Percentiles rank a stretch among this genome's conserved stretches.
phyloP scores from a whole-genome alignment of 1,140 invertebrate species.

The Ceratosolen fusciceps region DNA sequence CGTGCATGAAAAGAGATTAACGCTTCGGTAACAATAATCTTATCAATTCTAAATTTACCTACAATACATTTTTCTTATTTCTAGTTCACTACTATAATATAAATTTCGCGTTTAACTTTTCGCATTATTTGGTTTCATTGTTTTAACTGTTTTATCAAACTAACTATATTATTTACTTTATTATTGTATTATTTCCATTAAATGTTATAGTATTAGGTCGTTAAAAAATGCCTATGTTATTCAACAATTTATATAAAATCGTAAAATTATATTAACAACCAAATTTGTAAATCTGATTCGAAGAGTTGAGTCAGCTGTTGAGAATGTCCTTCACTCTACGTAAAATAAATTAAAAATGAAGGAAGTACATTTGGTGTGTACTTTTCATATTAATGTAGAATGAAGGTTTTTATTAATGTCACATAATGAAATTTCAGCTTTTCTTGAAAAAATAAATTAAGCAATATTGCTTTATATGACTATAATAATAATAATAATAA shows the following conservation, averaged over 20 bases:
- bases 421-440: conserved; percentile 18
- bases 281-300: conserved; percentile 14
- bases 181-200: conserved; percentile 36
- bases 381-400: conserved; percentile 37
- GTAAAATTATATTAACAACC: conserved; percentile 27
- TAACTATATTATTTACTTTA: conserved; percentile 44
- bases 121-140: conserved; percentile 35
- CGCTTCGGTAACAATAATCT: conserved; percentile 52
- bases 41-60: conserved; percentile 51
- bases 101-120: conserved; percentile 45
- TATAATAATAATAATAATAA: too few species aligned
- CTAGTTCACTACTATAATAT: conserved; percentile 54
- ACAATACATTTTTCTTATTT: conserved; percentile 52
- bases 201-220: conserved; percentile 19
- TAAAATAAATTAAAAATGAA: conserved; percentile 55
- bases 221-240: background rate
- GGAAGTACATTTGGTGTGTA: conserved; percentile 55
- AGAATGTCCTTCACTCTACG: conserved; percentile 40
- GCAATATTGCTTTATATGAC: background rate
- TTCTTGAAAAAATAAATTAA: conserved; percentile 21
- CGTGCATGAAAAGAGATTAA: conserved; percentile 51
- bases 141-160: conserved; percentile 33
- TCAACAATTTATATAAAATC: conserved; percentile 19
- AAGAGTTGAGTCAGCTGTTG: conserved; percentile 31
- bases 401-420: conserved; percentile 30